Conservation (phyloP, 2,888 invertebrate species). For the Asteroscopus sphinx region DNA sequence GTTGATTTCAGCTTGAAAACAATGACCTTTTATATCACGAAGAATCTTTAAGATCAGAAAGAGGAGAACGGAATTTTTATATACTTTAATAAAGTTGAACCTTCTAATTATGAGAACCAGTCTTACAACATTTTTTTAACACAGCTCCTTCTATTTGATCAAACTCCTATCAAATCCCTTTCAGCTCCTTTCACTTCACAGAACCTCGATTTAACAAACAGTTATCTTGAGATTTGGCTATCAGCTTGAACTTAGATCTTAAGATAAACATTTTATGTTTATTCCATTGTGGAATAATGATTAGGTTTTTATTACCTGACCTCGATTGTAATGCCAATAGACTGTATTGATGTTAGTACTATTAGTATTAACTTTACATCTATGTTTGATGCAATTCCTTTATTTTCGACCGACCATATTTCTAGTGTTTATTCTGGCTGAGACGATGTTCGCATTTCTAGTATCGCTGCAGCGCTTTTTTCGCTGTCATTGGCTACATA, state of each 20-base stretch:
- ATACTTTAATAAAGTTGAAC: no score
- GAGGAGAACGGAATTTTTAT: no score
- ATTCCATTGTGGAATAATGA: slow-evolving; percentile 46
- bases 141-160: not conserved
- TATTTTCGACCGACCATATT: slow-evolving; percentile 2
- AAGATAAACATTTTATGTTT: slow-evolving; percentile 38
- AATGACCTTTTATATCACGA: no score
- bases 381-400: slow-evolving; percentile 15
- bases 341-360: slow-evolving; percentile 32
- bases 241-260: slow-evolving; percentile 39
- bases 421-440: slow-evolving; percentile 8
- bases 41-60: no score
- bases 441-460: no score
- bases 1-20: no score
- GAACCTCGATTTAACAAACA: slow-evolving; percentile 32
- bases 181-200: slow-evolving; percentile 36
- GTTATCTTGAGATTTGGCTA: slow-evolving; percentile 49
- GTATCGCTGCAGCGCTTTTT: no score
- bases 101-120: no score
- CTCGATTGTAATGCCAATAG: slow-evolving; percentile 43
- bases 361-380: slow-evolving; percentile 19
- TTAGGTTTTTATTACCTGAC: slow-evolving; percentile 49
- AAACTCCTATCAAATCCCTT: slow-evolving; percentile 15
- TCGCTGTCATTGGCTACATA: no score
- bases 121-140: no score